Conservation (phyloP, 2,797 vertebrate species). For the Phoebastria nigripes region DNA sequence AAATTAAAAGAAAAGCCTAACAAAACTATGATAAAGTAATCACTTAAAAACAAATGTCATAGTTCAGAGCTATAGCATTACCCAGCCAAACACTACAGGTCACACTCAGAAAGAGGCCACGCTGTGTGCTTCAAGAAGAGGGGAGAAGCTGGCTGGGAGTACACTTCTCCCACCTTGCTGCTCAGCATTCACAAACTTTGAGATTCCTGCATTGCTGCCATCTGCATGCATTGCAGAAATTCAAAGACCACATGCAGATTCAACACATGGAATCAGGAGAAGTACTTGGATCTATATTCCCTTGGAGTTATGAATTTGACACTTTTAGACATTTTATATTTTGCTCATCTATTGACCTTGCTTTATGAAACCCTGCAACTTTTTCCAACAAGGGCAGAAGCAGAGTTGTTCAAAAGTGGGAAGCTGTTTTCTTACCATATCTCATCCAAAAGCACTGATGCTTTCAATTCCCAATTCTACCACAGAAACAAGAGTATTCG, state of each 20-base stretch:
- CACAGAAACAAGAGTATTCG: background rate
- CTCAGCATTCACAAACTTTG: background rate
- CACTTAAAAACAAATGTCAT: background rate
- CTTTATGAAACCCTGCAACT: background rate
- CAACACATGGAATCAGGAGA: background rate
- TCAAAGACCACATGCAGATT: background rate
- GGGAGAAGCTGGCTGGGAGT: background rate
- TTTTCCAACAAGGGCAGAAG: background rate
- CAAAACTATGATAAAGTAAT: background rate
- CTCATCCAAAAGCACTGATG: background rate
- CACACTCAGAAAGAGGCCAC: background rate
- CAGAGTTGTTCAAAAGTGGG: background rate
- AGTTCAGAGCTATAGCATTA: background rate
- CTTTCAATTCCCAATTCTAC: background rate
- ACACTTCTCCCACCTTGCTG: background rate
- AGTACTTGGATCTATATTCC: background rate
- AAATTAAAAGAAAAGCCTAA: background rate
- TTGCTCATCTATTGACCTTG: background rate
- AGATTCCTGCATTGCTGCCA: background rate
- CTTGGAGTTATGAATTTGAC: background rate
- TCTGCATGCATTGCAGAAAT: background rate
- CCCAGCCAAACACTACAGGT: background rate
- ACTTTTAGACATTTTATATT: background rate
- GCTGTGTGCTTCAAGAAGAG: rapidly evolving
- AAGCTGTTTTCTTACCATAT: background rate